Base-by-base conservation (phyloP, 2,888 invertebrate genomes). In the Bimastos eiseni region DNA sequence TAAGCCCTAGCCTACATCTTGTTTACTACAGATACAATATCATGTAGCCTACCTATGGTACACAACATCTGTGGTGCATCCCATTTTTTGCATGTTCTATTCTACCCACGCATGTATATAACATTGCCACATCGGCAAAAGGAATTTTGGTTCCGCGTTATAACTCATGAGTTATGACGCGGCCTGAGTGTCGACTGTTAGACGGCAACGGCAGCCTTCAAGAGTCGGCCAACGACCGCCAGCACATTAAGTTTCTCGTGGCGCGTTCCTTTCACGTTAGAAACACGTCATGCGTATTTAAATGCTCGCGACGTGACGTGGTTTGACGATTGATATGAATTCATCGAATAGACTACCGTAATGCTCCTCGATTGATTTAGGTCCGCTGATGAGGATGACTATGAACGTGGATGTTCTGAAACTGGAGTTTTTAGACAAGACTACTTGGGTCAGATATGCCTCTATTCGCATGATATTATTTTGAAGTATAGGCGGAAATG, bases 101-200 rank as follows among this genome's bases (percentile, higher is more conserved):
- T 70, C 70, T 70, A 70, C 70, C 70, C 70, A 70, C 70, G 70
- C 70, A 70, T 70, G 30, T 0, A n/a, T 8, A 2, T n/a, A 3
- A 8, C 0, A 30, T 17, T 6, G 17, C 70, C 30, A 30, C 70
- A 70, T 3, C n/a, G 70, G 70, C 11, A 30, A 70, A 70, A 70
- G n/a, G 70, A 70, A 70, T 70, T n/a, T n/a, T n/a, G 70, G 70
- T 70, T 70, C 70, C 70, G 70, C n/a, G 70, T 30, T 70, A 70
- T 30, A n/a, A 70, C 4, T 70, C n/a, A n/a, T 70, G 30, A n/a
- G 41, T 41, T 13, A n/a, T n/a, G n/a, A n/a, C n/a, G n/a, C n/a
- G n/a, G 70, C 8, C 70, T n/a, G 13, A n/a, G 70, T 70, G 11
- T 70, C 70, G 30, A n/a, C 70, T 70, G 70, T n/a, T 17, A 49